Evolutionary conservation across 2,797 vertebrate genomes (phyloP).

Genomic region (Novumbra hubbsi): DNA sequence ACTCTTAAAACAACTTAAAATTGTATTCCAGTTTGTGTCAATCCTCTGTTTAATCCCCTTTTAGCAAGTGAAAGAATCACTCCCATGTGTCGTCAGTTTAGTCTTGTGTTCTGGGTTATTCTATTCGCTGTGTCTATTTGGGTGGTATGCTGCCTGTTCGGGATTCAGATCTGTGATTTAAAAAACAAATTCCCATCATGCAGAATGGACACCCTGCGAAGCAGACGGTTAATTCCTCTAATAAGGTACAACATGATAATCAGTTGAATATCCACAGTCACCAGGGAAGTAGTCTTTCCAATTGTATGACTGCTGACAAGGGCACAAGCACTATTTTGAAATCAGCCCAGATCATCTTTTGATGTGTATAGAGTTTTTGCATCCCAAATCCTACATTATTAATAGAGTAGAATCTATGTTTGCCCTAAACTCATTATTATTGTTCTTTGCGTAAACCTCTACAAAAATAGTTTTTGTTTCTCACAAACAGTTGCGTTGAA

Average conservation of each 20-base stretch:
- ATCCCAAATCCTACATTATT: neutral
- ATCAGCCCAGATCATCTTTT: conserved; percentile 38
- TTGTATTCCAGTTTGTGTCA: neutral
- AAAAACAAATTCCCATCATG: neutral
- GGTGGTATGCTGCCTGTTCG: neutral
- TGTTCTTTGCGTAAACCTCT: no score
- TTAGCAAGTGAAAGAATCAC: neutral
- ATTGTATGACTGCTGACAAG: conserved; percentile 41
- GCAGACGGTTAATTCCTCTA: conserved; percentile 28
- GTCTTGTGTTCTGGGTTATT: neutral
- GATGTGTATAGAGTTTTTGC: conserved; percentile 16
- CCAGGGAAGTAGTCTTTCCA: conserved; percentile 35
- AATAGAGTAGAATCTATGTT: no score
- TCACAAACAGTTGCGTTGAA: no score
- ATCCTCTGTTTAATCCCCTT: neutral
- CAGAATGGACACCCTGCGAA: conserved; percentile 26
- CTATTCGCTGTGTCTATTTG: neutral
- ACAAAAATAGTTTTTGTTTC: no score
- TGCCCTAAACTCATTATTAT: no score
- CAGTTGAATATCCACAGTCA: conserved; percentile 7
- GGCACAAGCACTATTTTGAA: neutral
- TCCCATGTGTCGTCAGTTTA: neutral
- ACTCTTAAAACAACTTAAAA: neutral
- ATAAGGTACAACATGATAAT: neutral
- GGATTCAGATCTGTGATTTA: neutral